Evolutionary conservation across 2,888 invertebrate genomes (phyloP).

Genomic region (Tenthredo amoena): DNA sequence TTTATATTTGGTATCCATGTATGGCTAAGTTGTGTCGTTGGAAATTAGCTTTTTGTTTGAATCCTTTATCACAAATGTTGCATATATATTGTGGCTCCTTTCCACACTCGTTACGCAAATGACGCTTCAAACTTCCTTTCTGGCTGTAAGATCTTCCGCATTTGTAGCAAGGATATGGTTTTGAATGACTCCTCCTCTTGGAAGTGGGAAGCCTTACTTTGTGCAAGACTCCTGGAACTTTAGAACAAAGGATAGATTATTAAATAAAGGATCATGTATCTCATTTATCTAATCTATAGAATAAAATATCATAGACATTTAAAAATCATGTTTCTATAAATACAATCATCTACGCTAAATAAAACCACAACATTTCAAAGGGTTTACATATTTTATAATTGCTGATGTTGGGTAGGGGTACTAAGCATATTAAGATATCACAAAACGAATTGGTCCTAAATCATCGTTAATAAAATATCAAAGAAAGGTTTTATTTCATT

Average conservation of each 20-base stretch:
- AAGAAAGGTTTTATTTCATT: not conserved
- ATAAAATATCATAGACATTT: slow-evolving; percentile 12
- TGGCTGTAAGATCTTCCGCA: slow-evolving; percentile 75
- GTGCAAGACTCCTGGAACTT: slow-evolving; percentile 40
- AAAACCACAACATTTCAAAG: slow-evolving; percentile 10
- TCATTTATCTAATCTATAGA: not conserved
- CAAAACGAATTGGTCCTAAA: not conserved
- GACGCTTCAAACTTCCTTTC: slow-evolving; percentile 88
- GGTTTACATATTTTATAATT: not conserved
- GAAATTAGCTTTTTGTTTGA: slow-evolving; percentile 81
- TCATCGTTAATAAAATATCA: not conserved
- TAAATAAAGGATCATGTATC: not conserved
- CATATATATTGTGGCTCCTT: slow-evolving; percentile 86
- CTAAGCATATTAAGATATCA: not conserved
- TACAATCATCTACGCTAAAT: slow-evolving; percentile 22
- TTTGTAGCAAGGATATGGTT: slow-evolving; percentile 68
- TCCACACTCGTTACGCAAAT: slow-evolving; percentile 88
- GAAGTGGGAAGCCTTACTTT: slow-evolving; percentile 53
- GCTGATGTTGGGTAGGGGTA: not conserved
- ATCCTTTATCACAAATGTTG: slow-evolving; percentile 84
- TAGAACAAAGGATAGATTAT: slow-evolving; percentile 34
- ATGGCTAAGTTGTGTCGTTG: slow-evolving; percentile 72
- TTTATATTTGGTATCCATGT: slow-evolving; percentile 63
- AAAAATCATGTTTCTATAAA: slow-evolving; percentile 13
- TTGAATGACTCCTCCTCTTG: slow-evolving; percentile 52